phyloP scores from a whole-genome alignment of 2,797 vertebrate genomes.

The Sebastes hopkinsi region DNA sequence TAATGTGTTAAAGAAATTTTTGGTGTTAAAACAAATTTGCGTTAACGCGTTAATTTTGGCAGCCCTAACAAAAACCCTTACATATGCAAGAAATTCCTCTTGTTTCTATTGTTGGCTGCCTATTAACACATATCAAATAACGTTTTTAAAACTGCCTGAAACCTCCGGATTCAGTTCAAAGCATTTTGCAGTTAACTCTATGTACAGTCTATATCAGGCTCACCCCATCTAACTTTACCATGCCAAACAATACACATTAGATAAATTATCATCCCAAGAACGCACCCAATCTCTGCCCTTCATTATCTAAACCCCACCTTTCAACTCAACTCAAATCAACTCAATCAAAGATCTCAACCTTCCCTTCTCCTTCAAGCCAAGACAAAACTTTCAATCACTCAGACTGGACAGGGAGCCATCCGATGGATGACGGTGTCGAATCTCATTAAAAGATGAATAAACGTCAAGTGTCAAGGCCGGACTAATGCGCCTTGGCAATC shows the following conservation, averaged over 20 bases:
- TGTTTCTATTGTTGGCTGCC: background rate
- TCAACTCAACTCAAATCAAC: background rate
- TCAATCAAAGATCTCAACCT: background rate
- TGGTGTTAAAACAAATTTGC: no score
- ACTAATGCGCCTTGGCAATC: slow-evolving; percentile 15
- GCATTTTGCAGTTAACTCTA: background rate
- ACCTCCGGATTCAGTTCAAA: background rate
- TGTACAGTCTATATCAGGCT: slow-evolving; percentile 15
- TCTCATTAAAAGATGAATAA: slow-evolving; percentile 46
- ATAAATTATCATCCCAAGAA: background rate
- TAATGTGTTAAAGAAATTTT: no score
- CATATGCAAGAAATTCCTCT: background rate
- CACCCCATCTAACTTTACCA: background rate
- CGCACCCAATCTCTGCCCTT: background rate
- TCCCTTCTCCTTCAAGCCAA: background rate
- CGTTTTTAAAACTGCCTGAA: background rate
- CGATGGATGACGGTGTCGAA: background rate
- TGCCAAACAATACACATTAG: background rate
- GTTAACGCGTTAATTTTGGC: accelerated
- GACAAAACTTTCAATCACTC: slow-evolving; percentile 1
- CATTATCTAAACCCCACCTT: background rate
- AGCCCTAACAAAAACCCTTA: background rate
- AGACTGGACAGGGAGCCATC: background rate
- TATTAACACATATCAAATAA: background rate
- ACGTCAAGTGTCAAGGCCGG: slow-evolving; percentile 11